Conservation (phyloP, 2,113 vertebrate species). For the Oxyruncus cristatus region DNA sequence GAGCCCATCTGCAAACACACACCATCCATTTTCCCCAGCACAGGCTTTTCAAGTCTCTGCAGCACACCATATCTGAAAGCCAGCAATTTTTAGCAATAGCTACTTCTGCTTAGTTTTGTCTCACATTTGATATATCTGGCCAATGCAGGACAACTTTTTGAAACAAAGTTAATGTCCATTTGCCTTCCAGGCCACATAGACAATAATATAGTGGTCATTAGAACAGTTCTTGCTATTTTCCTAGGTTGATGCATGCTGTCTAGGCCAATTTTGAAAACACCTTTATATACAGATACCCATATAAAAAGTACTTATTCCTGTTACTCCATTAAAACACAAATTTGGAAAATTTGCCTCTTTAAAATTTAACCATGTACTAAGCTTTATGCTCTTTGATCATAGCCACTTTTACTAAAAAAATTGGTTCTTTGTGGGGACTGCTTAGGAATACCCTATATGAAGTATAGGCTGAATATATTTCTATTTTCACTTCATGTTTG, state of each 20-base stretch:
- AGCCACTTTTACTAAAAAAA: neutral
- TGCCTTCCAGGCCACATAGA: neutral
- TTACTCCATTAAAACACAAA: neutral
- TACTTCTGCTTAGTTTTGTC: neutral
- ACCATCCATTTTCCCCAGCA: neutral
- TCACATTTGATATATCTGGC: neutral
- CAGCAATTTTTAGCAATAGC: neutral
- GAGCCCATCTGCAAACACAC: neutral
- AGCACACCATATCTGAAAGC: neutral
- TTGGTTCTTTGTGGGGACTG: neutral
- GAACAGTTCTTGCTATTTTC: neutral
- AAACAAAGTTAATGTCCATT: neutral
- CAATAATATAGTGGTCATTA: neutral
- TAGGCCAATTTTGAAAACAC: neutral
- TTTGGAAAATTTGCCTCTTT: neutral
- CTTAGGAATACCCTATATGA: neutral
- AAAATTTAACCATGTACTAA: neutral
- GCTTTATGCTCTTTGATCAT: neutral
- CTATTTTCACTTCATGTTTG: neutral
- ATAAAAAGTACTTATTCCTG: neutral
- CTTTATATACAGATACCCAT: neutral
- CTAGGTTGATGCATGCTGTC: neutral
- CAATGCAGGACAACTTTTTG: neutral
- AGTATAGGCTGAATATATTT: neutral
- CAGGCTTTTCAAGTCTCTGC: neutral